phyloP scores from a whole-genome alignment of 2,888 invertebrate species.

The Timandra comae region DNA sequence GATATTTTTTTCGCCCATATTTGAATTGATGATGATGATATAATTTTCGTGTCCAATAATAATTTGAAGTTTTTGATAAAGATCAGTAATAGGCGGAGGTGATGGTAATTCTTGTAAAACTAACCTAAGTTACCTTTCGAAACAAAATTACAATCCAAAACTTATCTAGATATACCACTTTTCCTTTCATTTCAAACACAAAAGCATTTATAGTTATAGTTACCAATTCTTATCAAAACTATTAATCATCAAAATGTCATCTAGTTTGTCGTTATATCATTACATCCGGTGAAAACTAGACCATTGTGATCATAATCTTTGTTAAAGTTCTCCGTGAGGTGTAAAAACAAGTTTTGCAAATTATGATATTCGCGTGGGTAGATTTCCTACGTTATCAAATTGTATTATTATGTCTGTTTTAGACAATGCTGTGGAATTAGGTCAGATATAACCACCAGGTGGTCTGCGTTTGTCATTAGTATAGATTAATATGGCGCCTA shows the following conservation, averaged over 20 bases:
- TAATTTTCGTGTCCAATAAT: too few relatives aligned
- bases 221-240: constrained; percentile 12
- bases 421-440: constrained; percentile 11
- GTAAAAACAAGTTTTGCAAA: background rate
- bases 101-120: too few relatives aligned
- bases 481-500: constrained; percentile 19
- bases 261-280: constrained; percentile 19
- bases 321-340: background rate
- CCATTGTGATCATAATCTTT: constrained; percentile 11
- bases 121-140: background rate
- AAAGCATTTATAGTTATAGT: constrained; percentile 11
- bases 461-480: constrained; percentile 10
- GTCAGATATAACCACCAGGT: constrained; percentile 16
- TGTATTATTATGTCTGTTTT: constrained; percentile 28
- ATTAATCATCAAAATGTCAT: constrained; percentile 16
- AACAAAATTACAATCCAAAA: too few relatives aligned
- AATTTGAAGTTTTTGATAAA: too few relatives aligned
- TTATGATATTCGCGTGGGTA: constrained; percentile 35
- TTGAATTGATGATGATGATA: too few relatives aligned
- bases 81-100: too few relatives aligned
- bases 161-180: too few relatives aligned
- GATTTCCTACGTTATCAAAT: constrained; percentile 26
- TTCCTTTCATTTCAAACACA: constrained; percentile 2
- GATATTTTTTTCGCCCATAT: too few relatives aligned
- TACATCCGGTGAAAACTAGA: constrained; percentile 23